Conservation (phyloP, 2,888 invertebrate species). For the Eucriotettix oculatus region DNA sequence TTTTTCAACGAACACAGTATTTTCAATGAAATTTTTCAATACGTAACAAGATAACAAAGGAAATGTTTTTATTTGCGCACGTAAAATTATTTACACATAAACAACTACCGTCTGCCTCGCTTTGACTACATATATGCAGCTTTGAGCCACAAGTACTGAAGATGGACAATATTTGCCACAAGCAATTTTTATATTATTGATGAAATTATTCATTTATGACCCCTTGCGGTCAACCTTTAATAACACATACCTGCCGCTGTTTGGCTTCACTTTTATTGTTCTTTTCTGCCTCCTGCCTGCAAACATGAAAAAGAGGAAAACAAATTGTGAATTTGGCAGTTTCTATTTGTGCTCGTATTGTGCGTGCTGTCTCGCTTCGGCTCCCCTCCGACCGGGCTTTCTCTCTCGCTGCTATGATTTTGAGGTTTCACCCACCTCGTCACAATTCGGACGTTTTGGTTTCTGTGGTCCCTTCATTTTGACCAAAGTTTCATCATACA, state of each 20-base stretch:
- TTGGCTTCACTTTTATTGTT: neutral
- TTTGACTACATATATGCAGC: too few relatives aligned
- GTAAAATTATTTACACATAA: too few relatives aligned
- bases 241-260: constrained; percentile 4
- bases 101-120: too few relatives aligned
- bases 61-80: too few relatives aligned
- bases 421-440: constrained; percentile 6
- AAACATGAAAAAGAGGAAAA: neutral
- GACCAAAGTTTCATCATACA: constrained; percentile 12
- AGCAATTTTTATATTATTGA: constrained; percentile 11
- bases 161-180: constrained; percentile 1
- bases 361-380: neutral
- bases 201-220: constrained; percentile 11
- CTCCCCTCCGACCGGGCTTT: neutral
- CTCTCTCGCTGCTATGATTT: constrained; percentile 8
- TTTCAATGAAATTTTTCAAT: too few relatives aligned
- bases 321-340: constrained; percentile 11
- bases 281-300: neutral
- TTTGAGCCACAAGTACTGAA: too few relatives aligned
- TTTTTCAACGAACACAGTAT: too few relatives aligned
- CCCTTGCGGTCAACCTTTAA: constrained; percentile 9
- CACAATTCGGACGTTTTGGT: constrained; percentile 11
- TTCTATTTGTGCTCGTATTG: neutral
- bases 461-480: constrained; percentile 12
- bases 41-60: too few relatives aligned